phyloP scores from a whole-genome alignment of 2,888 invertebrate genomes.

The Patella pellucida region DNA sequence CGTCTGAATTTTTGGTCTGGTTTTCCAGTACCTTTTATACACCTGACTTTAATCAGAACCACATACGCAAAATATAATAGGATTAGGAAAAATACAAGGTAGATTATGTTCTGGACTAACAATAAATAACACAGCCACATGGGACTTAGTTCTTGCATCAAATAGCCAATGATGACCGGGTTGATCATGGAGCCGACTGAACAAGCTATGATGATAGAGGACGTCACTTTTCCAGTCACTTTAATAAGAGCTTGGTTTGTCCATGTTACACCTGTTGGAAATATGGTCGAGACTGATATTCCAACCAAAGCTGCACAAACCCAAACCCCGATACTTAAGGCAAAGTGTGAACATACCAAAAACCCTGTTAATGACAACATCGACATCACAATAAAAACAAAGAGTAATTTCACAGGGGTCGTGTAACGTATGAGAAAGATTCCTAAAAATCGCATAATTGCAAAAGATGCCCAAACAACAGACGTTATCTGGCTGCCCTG shows the following conservation, averaged over 20 bases:
- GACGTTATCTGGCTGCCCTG: conserved; percentile 63
- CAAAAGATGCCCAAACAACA: conserved; percentile 70
- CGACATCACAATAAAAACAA: conserved; percentile 49
- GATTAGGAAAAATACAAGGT: no score
- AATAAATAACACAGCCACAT: conserved; percentile 61
- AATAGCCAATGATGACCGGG: conserved; percentile 64
- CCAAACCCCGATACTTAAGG: conserved; percentile 52
- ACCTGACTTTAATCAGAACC: no score
- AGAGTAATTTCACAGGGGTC: conserved; percentile 65
- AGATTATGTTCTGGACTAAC: no score
- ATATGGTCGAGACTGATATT: conserved; percentile 70
- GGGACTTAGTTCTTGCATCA: conserved; percentile 62
- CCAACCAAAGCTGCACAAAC: conserved; percentile 65
- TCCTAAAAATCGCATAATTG: conserved; percentile 62
- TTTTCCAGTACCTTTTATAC: no score
- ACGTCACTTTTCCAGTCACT: conserved; percentile 69
- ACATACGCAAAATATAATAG: no score
- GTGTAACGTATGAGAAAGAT: conserved; percentile 65
- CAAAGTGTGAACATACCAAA: conserved; percentile 28
- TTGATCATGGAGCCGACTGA: conserved; percentile 69
- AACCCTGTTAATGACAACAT: conserved; percentile 39
- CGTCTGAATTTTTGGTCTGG: no score
- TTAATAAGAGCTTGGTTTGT: conserved; percentile 66
- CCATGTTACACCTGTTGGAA: conserved; percentile 71
- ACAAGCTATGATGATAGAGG: conserved; percentile 67